Evolutionary conservation across 2,888 invertebrate genomes (phyloP).

Genomic region (Archaeoteleia sp.): DNA sequence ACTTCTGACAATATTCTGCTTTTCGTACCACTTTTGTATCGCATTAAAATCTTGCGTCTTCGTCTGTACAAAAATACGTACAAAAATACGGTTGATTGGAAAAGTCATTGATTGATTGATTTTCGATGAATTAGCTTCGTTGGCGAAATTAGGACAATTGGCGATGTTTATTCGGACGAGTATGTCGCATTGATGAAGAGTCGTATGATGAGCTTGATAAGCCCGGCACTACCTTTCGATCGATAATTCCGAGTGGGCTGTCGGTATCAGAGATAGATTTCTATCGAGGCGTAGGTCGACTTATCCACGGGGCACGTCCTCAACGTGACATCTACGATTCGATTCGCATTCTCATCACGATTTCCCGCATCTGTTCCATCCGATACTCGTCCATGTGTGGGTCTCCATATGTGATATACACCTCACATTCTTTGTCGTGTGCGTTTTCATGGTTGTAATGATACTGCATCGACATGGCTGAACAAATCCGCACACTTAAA

Average conservation of each 20-base stretch:
- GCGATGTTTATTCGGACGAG: conserved; percentile 12
- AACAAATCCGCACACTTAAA: too few species aligned
- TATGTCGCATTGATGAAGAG: conserved; percentile 15
- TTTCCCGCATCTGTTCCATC: conserved; percentile 16
- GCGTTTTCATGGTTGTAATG: too few species aligned
- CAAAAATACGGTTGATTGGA: too few species aligned
- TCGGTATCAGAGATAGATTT: conserved; percentile 27
- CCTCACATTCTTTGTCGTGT: too few species aligned
- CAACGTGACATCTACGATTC: conserved; percentile 23
- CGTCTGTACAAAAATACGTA: too few species aligned
- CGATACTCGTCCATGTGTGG: conserved; percentile 2
- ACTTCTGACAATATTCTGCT: too few species aligned
- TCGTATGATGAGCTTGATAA: conserved; percentile 13
- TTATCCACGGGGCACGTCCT: conserved; percentile 16
- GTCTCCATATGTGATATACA: conserved; percentile 2
- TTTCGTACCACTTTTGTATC: too few species aligned
- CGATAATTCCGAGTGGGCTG: conserved; percentile 22
- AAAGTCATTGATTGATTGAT: conserved; percentile 1
- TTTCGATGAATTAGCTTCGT: conserved; percentile 1
- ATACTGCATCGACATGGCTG: too few species aligned
- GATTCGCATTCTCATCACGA: conserved; percentile 35
- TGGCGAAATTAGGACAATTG: conserved; percentile 15
- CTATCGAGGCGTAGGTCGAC: conserved; percentile 18
- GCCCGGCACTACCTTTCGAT: conserved; percentile 5
- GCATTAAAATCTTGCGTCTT: too few species aligned